Conservation (phyloP, 2,888 invertebrate species). For the Volucella inflata region DNA sequence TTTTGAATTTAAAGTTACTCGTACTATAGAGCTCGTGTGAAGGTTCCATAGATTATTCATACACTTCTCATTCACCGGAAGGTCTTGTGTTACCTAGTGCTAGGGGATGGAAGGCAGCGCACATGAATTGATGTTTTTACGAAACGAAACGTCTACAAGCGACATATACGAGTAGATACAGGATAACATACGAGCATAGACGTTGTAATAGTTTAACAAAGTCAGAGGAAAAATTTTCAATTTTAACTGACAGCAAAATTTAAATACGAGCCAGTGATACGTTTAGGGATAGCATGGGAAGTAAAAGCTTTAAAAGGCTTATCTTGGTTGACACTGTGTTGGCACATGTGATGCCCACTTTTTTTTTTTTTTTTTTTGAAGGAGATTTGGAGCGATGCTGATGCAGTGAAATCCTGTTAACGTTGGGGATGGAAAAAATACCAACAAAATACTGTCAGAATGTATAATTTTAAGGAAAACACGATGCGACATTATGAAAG, state of each 20-base stretch:
- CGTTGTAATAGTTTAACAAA: slow-evolving; percentile 58
- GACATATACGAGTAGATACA: slow-evolving; percentile 54
- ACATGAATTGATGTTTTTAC: not conserved
- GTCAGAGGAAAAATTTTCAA: slow-evolving; percentile 58
- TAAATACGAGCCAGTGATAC: slow-evolving; percentile 12
- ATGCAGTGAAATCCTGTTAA: not conserved
- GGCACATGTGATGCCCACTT: not conserved
- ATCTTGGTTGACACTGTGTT: not conserved
- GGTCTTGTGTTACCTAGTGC: not conserved
- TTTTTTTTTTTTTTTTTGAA: slow-evolving; percentile 11
- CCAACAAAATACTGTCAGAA: not conserved
- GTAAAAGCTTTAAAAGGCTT: not conserved
- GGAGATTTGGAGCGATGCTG: not conserved
- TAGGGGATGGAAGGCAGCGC: not conserved
- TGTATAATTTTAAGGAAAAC: not conserved
- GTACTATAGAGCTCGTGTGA: slow-evolving; percentile 37
- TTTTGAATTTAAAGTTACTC: slow-evolving; percentile 33
- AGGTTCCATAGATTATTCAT: slow-evolving; percentile 46
- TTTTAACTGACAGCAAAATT: slow-evolving; percentile 50
- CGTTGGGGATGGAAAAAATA: not conserved
- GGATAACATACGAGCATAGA: slow-evolving; percentile 58
- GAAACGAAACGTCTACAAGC: slow-evolving; percentile 27
- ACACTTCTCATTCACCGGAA: slow-evolving; percentile 52
- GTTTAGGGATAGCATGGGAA: not conserved
- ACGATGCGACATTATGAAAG: not conserved